phyloP scores from a whole-genome alignment of 2,888 invertebrate species.

The Leptinotarsa rubiginosa region DNA sequence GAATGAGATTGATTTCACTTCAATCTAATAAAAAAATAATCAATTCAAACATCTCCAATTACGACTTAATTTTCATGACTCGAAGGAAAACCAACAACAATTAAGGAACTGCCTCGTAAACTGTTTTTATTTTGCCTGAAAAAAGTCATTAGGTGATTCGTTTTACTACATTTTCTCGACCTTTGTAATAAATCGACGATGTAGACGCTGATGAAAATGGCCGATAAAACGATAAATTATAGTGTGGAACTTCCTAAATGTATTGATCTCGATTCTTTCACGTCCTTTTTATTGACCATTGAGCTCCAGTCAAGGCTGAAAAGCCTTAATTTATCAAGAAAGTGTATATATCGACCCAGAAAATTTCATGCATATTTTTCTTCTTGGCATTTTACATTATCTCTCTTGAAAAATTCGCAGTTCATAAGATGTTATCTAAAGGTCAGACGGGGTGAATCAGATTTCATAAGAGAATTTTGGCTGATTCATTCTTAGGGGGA shows the following conservation, averaged over 20 bases:
- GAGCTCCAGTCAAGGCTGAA: slow-evolving; percentile 29
- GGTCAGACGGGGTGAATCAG: slow-evolving; percentile 22
- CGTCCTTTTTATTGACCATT: slow-evolving; percentile 46
- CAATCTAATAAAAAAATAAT: neutral
- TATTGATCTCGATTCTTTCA: slow-evolving; percentile 45
- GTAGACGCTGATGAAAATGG: slow-evolving; percentile 46
- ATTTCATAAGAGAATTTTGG: slow-evolving; percentile 17
- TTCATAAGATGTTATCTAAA: slow-evolving; percentile 10
- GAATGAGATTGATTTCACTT: neutral
- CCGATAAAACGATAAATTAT: slow-evolving; percentile 48
- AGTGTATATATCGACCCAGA: slow-evolving; percentile 3
- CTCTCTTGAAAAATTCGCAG: slow-evolving; percentile 20
- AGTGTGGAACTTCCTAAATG: slow-evolving; percentile 43
- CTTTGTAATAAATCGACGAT: slow-evolving; percentile 44
- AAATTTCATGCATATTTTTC: slow-evolving; percentile 21
- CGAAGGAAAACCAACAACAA: slow-evolving; percentile 16
- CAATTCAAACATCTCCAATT: slow-evolving; percentile 1
- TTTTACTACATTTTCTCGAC: slow-evolving; percentile 40
- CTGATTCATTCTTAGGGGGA: slow-evolving; percentile 21
- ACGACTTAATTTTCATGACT: slow-evolving; percentile 18
- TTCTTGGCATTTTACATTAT: slow-evolving; percentile 25
- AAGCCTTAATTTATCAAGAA: slow-evolving; percentile 25
- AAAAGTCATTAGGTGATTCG: slow-evolving; percentile 39
- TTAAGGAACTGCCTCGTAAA: slow-evolving; percentile 28
- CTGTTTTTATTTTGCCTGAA: slow-evolving; percentile 27